Evolutionary conservation across 2,113 vertebrate species (phyloP), one percentile per base, ranked within the genome.

Genomic region (Grammomys dolichurus): DNA sequence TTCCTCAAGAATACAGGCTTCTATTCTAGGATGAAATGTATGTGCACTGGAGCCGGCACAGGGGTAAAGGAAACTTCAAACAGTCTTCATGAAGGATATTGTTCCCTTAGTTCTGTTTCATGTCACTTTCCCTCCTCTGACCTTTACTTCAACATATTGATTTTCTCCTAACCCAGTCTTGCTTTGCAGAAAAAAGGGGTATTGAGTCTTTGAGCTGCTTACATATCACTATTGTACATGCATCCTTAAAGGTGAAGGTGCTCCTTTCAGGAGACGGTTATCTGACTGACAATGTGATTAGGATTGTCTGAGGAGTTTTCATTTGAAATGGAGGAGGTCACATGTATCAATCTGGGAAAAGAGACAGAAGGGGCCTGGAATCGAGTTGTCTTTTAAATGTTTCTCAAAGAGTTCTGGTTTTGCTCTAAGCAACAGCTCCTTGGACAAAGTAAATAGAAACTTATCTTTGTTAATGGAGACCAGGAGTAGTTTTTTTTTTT

Each of bases 111-210:
- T 98, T 98, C 98, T 98, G 98, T 98, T 99, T 99, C 98, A 98
- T 98, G 98, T 98, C 98, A 98, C 98, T 98, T 98, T 98, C 97
- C 98, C 98, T 98, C 96, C 96, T 90, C 97, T 99, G 98, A 99
- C 98, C 98, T 99, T 99, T 99, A 98, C 98, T 98, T 98, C 98
- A 98, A 98, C 98, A 98, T 99, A 98, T 99, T 99, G 98, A 99
- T 98, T 98, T 98, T 98, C 98, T 97, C 98, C 98, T 98, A 98
- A 98, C 98, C 98, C 98, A 98, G 98, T 85, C 98, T 98, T 98
- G 98, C 98, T 99, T 98, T 98, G 98, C 98, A 98, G 98, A 98
- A 99, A 98, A 99, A 99, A 98, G 97, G 97, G 97, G 98, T 98
- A 98, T 98, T 98, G 98, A 98, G 97, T 97, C 98, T 98, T 98